phyloP scores from a whole-genome alignment of 2,113 vertebrate genomes.

The Henicopernis longicauda region DNA sequence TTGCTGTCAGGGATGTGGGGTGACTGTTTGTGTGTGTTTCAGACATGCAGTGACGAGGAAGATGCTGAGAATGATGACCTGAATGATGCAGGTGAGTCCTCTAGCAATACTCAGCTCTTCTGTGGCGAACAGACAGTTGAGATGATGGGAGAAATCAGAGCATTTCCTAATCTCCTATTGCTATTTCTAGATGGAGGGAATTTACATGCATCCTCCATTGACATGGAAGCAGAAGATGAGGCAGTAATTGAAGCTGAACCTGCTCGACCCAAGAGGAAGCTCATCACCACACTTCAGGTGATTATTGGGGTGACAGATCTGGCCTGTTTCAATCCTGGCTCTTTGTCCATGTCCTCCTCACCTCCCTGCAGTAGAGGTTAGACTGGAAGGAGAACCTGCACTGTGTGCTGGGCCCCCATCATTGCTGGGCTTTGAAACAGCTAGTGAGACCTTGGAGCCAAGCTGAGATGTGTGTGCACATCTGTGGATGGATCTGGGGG shows the following conservation, averaged over 20 bases:
- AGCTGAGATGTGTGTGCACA: neutral
- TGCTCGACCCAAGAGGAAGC: constrained; percentile 68
- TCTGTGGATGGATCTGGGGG: neutral
- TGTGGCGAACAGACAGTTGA: neutral
- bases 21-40: constrained; percentile 33
- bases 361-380: neutral
- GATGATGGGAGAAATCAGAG: neutral
- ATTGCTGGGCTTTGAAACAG: neutral
- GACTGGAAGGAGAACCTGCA: neutral
- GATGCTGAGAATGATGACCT: constrained; percentile 73
- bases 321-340: neutral
- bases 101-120: neutral
- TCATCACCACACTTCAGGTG: constrained; percentile 76
- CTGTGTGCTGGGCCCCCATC: neutral
- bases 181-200: constrained; percentile 70
- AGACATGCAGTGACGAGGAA: constrained; percentile 76
- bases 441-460: neutral
- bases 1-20: neutral
- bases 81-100: constrained; percentile 70
- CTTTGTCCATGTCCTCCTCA: neutral
- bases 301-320: neutral
- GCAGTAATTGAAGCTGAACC: constrained; percentile 62
- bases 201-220: constrained; percentile 60
- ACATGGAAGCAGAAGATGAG: constrained; percentile 66
- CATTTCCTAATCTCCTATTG: neutral